phyloP scores from a whole-genome alignment of 1,140 invertebrate species.

The Penaeus indicus region DNA sequence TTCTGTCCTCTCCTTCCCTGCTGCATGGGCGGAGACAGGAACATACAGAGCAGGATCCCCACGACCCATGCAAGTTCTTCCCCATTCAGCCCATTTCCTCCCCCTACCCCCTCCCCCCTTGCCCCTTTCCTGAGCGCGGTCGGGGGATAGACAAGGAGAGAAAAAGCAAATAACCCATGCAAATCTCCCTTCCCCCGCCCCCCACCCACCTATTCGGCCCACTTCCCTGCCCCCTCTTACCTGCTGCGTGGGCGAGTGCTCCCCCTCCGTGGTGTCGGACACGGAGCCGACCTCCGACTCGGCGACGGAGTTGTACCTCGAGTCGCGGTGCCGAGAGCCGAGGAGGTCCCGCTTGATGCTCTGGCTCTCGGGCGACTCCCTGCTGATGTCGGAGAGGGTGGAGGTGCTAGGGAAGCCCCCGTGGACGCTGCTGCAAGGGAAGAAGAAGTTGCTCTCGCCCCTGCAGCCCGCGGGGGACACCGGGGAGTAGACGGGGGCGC shows the following conservation, averaged over 20 bases:
- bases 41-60: no score
- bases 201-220: neutral
- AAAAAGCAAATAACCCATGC: no score
- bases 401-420: conserved; percentile 15
- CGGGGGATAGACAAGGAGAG: no score
- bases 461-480: conserved; percentile 41
- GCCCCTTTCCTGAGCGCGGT: no score
- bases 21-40: no score
- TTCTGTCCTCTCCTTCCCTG: no score
- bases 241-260: conserved; percentile 43
- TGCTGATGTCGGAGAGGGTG: conserved; percentile 43
- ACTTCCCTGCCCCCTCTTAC: neutral
- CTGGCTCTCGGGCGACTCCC: conserved; percentile 49
- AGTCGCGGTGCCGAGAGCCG: conserved; percentile 41
- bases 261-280: conserved; percentile 52
- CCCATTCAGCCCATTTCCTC: no score
- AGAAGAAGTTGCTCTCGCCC: conserved; percentile 38
- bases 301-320: conserved; percentile 49
- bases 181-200: no score
- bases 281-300: conserved; percentile 50
- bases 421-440: neutral
- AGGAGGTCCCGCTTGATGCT: conserved; percentile 48
- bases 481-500: conserved; percentile 39
- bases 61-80: no score
- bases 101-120: no score